phyloP scores from a whole-genome alignment of 2,797 vertebrate genomes.

The Petrocephalus schoutedeni region DNA sequence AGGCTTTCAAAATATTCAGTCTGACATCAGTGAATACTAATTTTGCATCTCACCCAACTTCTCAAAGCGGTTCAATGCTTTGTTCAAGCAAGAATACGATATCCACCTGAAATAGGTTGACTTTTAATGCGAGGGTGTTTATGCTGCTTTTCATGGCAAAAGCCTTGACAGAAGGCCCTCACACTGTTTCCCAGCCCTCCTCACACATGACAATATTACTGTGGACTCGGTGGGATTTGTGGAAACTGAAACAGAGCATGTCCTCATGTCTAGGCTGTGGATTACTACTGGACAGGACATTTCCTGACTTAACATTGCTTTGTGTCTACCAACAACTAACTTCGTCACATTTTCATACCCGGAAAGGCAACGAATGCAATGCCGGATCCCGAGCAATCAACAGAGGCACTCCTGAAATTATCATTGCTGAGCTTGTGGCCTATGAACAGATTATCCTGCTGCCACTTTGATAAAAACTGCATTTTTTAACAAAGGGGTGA shows the following conservation, averaged over 20 bases:
- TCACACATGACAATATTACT: background rate
- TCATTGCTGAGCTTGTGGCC: background rate
- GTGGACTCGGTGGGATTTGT: background rate
- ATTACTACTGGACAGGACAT: background rate
- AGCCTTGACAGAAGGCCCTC: background rate
- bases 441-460: background rate
- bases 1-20: background rate
- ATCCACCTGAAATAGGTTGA: background rate
- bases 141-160: background rate
- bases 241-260: background rate
- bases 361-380: background rate
- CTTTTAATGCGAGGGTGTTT: background rate
- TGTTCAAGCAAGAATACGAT: background rate
- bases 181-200: background rate
- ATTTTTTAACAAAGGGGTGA: background rate
- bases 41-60: background rate
- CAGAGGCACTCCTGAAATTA: background rate
- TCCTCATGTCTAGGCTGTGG: background rate
- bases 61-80: background rate
- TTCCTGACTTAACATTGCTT: background rate
- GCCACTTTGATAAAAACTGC: background rate
- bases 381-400: background rate
- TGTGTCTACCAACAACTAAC: background rate
- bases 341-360: background rate
- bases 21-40: background rate